Evolutionary conservation across 2,113 vertebrate species (phyloP).

Genomic region (Zingel zingel): DNA sequence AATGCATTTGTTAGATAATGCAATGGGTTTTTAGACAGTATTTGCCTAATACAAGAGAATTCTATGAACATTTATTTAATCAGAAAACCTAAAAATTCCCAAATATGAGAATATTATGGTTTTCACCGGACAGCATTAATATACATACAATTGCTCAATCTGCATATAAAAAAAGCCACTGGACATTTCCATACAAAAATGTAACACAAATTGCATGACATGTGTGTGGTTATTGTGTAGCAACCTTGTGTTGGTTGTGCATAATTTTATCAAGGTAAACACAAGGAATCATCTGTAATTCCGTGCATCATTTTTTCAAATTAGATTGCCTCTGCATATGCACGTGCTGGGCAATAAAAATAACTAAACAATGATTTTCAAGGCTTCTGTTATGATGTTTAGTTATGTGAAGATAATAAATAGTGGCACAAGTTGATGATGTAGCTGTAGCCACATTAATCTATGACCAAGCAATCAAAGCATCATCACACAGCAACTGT

Average conservation of each 20-base stretch:
- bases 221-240: neutral
- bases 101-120: neutral
- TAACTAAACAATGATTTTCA: constrained; percentile 4
- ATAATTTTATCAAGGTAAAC: constrained; percentile 1
- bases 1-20: neutral
- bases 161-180: neutral
- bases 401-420: constrained; percentile 13
- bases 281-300: neutral
- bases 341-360: neutral
- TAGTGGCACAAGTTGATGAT: neutral
- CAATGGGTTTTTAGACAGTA: neutral
- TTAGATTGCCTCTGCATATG: neutral
- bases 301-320: neutral
- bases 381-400: neutral
- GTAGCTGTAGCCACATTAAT: constrained; percentile 5
- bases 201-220: neutral
- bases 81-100: neutral
- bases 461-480: neutral
- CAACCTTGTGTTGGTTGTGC: neutral
- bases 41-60: neutral
- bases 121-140: neutral
- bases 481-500: constrained; percentile 9
- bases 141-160: neutral
- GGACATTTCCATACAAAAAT: neutral
- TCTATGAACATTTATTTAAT: neutral